Evolutionary conservation across 2,888 invertebrate species (phyloP).

Genomic region (Sipha maydis): DNA sequence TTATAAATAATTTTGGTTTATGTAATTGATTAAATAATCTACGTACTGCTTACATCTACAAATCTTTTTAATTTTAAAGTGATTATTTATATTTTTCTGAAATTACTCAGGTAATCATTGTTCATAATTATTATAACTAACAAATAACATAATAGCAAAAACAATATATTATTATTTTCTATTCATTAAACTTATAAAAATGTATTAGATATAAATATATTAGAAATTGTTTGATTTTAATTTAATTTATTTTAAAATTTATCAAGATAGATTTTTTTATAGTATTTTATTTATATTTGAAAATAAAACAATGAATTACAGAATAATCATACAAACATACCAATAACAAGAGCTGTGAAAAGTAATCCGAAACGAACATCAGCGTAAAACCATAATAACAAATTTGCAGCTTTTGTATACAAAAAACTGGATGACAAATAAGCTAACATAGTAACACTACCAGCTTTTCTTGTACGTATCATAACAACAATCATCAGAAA

Average conservation of each 20-base stretch:
- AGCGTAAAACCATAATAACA: slow-evolving; percentile 91
- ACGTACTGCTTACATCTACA: no score
- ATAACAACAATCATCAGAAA: slow-evolving; percentile 94
- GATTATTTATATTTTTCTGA: no score
- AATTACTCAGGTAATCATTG: no score
- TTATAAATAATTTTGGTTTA: no score
- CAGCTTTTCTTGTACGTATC: slow-evolving; percentile 91
- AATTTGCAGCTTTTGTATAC: slow-evolving; percentile 93
- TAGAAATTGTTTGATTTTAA: not conserved
- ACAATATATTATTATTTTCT: no score
- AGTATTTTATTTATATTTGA: not conserved
- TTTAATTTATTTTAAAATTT: no score
- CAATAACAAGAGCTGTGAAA: slow-evolving; percentile 79
- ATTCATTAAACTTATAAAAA: not conserved
- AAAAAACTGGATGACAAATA: slow-evolving; percentile 94
- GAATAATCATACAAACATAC: slow-evolving; percentile 73
- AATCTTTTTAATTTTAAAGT: no score
- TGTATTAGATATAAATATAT: not conserved
- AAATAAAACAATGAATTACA: slow-evolving; percentile 6
- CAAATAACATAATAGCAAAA: no score
- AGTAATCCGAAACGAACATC: slow-evolving; percentile 86
- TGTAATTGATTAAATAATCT: no score
- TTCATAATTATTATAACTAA: no score
- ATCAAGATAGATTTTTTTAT: not conserved
- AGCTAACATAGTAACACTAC: slow-evolving; percentile 88